phyloP scores from a whole-genome alignment of 2,113 vertebrate genomes.

The Leuciscus idus region DNA sequence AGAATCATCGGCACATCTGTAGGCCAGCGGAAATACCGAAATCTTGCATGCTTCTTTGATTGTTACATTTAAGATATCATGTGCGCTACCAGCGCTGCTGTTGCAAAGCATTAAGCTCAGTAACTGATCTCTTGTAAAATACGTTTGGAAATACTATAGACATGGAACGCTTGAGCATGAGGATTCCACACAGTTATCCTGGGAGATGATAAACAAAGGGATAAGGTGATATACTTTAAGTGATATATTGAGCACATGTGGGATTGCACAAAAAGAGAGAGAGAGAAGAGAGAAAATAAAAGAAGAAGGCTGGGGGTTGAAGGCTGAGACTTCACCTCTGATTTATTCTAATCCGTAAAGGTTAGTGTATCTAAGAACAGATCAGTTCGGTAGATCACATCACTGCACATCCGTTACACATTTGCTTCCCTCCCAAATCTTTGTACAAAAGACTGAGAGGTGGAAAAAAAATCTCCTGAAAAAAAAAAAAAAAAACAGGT shows the following conservation, averaged over 20 bases:
- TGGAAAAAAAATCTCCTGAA: slow-evolving; percentile 49
- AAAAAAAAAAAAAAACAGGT: slow-evolving; percentile 33
- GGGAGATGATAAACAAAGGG: slow-evolving; percentile 87
- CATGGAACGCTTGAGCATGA: slow-evolving; percentile 88
- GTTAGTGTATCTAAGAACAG: slow-evolving; percentile 76
- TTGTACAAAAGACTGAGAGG: slow-evolving; percentile 51
- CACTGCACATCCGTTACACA: slow-evolving; percentile 70
- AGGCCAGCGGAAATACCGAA: slow-evolving; percentile 91
- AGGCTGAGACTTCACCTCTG: slow-evolving; percentile 66
- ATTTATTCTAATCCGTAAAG: slow-evolving; percentile 75
- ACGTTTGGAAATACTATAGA: slow-evolving; percentile 91
- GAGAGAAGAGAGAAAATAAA: slow-evolving; percentile 34
- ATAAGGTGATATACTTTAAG: slow-evolving; percentile 84
- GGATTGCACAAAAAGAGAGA: slow-evolving; percentile 65
- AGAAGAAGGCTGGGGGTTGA: slow-evolving; percentile 8
- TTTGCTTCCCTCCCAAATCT: slow-evolving; percentile 53
- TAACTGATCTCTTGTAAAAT: slow-evolving; percentile 92
- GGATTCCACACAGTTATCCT: slow-evolving; percentile 94
- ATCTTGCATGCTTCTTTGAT: slow-evolving; percentile 92
- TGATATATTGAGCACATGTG: slow-evolving; percentile 92
- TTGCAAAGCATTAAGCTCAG: slow-evolving; percentile 91
- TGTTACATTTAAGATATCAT: slow-evolving; percentile 99
- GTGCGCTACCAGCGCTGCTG: slow-evolving; percentile 92
- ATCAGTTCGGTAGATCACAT: slow-evolving; percentile 77
- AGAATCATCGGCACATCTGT: slow-evolving; percentile 85